Evolutionary conservation across 1,140 invertebrate genomes (phyloP).

Genomic region (Cotesia vestalis): DNA sequence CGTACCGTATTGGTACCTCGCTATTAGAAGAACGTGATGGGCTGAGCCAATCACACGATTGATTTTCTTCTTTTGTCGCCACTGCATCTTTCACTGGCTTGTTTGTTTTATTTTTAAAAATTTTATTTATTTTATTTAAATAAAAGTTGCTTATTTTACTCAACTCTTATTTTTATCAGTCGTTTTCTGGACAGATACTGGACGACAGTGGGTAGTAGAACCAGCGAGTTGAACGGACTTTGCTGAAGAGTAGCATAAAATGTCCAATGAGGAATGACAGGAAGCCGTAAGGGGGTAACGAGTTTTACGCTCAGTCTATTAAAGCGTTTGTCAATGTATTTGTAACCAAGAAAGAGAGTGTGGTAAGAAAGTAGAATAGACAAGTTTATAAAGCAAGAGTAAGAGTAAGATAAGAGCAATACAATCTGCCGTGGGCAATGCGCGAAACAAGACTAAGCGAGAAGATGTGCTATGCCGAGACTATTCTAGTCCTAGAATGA

Average conservation of each 20-base stretch:
- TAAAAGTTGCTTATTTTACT: background rate
- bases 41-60: constrained; percentile 64
- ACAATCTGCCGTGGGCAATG: constrained; percentile 48
- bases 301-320: background rate
- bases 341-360: background rate
- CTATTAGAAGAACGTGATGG: constrained; percentile 61
- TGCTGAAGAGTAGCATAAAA: background rate
- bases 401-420: constrained; percentile 26
- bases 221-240: constrained; percentile 3
- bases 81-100: constrained; percentile 57
- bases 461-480: constrained; percentile 40
- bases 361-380: constrained; percentile 17
- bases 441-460: constrained; percentile 46
- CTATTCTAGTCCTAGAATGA: constrained; percentile 54
- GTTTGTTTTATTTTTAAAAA: constrained; percentile 5
- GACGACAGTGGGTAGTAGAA: background rate
- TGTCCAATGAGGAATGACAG: constrained; percentile 22
- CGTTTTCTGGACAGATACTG: background rate
- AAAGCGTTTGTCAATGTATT: background rate
- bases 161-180: background rate
- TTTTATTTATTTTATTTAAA: background rate
- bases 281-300: constrained; percentile 15
- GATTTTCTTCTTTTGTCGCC: constrained; percentile 60
- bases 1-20: constrained; percentile 65
- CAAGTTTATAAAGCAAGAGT: constrained; percentile 18